A percentile compares a stretch with the other conserved stretches of the same genome.
These are phyloP conservation scores for Drosophila leonis DNA, from an alignment of 2,888 invertebrate genomes.

Conservation along the genomic window DNA sequence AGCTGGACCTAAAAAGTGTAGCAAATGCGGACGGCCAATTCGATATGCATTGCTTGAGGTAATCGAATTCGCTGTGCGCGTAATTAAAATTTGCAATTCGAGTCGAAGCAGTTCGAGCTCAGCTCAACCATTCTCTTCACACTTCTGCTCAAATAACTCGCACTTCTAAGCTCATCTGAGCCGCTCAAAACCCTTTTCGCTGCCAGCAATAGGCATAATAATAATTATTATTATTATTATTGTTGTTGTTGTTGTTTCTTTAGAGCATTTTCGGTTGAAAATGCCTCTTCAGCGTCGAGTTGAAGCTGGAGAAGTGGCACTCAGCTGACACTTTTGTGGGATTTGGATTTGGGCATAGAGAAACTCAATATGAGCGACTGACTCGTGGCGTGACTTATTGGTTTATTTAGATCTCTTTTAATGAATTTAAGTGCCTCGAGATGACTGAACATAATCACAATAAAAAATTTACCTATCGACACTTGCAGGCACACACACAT, in stretches of 20 bases:
- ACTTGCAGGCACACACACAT: constrained; percentile 34
- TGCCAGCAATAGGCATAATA: constrained; percentile 21
- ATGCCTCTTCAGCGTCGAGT: constrained; percentile 38
- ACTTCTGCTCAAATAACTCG: constrained; percentile 21
- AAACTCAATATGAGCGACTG: constrained; percentile 73
- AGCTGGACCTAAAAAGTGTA: constrained; percentile 8
- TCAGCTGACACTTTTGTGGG: constrained; percentile 78
- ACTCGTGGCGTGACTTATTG: constrained; percentile 80
- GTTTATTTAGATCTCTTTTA: constrained; percentile 81
- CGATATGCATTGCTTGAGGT: constrained; percentile 25
- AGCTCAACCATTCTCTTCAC: constrained; percentile 1
- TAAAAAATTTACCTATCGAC: constrained; percentile 58
- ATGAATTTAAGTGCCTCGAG: constrained; percentile 73
- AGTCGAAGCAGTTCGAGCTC: neutral
- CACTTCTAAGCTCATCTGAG: constrained; percentile 52
- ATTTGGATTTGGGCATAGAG: constrained; percentile 67
- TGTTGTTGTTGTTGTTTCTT: constrained; percentile 18
- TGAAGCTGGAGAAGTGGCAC: constrained; percentile 63
- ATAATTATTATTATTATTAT: neutral
- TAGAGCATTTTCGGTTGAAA: constrained; percentile 32
- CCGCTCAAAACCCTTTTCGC: constrained; percentile 34
- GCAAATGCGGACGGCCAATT: constrained; percentile 44
- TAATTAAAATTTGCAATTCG: constrained; percentile 1
- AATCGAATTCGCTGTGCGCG: constrained; percentile 50
- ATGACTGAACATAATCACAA: constrained; percentile 73